These are phyloP conservation scores for Calephelis virginiensis DNA, from an alignment of 1,140 invertebrate species.

Conservation along the genomic window DNA sequence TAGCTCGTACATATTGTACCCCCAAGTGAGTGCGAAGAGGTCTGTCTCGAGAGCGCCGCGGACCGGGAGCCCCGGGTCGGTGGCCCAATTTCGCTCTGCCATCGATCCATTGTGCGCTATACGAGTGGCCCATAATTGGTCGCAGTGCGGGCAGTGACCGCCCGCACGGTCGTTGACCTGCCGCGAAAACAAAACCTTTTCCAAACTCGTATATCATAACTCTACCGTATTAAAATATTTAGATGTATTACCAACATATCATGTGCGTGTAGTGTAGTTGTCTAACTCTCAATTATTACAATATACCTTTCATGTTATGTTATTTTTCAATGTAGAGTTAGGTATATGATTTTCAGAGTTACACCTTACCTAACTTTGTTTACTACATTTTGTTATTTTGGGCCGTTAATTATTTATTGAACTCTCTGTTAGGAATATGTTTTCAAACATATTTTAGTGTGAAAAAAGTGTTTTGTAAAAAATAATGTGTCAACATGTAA, in stretches of 20 bases:
- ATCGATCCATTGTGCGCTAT: constrained; percentile 78
- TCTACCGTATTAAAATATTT: constrained; percentile 21
- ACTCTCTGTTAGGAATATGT: no score
- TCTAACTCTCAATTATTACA: not conserved
- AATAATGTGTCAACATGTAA: no score
- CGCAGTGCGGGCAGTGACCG: constrained; percentile 72
- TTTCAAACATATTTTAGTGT: no score
- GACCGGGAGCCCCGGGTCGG: constrained; percentile 49
- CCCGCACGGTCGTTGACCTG: constrained; percentile 63
- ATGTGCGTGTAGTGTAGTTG: not conserved
- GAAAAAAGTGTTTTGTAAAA: no score
- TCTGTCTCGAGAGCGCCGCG: constrained; percentile 26
- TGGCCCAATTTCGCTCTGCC: constrained; percentile 74
- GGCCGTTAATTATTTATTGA: no score
- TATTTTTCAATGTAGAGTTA: not conserved
- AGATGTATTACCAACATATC: constrained; percentile 16
- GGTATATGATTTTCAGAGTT: not conserved
- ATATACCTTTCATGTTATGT: not conserved
- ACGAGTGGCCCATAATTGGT: constrained; percentile 78
- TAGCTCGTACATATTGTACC: not conserved
- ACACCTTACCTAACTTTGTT: not conserved
- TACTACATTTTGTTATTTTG: no score
- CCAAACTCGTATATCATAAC: constrained; percentile 38
- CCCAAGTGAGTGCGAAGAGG: not conserved
- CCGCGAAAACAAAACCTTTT: constrained; percentile 73